Evolutionary conservation across 1,140 invertebrate species (phyloP).

Genomic region (Acromyrmex charruanus): DNA sequence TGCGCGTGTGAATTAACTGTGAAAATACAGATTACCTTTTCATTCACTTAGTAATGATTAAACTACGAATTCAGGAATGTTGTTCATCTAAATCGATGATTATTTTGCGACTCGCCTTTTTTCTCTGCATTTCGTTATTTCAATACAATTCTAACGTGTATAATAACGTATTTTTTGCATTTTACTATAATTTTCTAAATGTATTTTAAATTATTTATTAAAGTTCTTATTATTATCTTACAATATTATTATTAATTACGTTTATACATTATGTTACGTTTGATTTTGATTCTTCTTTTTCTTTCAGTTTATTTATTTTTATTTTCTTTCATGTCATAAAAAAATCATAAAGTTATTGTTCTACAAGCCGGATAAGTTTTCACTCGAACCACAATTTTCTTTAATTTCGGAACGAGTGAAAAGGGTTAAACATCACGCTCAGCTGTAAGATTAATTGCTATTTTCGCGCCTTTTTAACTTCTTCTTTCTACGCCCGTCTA

Average conservation of each 20-base stretch:
- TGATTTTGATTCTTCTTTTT: no score
- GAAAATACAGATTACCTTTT: slow-evolving; percentile 47
- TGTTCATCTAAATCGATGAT: not conserved
- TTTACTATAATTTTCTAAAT: not conserved
- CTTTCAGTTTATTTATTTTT: no score
- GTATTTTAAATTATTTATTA: not conserved
- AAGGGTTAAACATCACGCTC: slow-evolving; percentile 26
- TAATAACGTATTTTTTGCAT: not conserved
- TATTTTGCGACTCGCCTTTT: slow-evolving; percentile 3
- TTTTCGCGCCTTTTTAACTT: slow-evolving; percentile 39
- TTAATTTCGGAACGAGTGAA: not conserved
- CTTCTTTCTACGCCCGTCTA: slow-evolving; percentile 30
- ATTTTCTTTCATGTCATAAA: no score
- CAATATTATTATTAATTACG: not conserved
- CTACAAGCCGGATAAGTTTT: not conserved
- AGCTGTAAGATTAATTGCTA: slow-evolving; percentile 55
- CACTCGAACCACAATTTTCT: not conserved
- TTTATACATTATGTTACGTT: not conserved
- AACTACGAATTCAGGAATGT: not conserved
- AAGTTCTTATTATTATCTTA: not conserved
- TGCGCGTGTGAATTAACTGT: slow-evolving; percentile 17
- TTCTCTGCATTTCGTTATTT: not conserved
- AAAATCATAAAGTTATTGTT: not conserved
- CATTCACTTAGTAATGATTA: slow-evolving; percentile 33
- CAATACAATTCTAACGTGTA: not conserved